phyloP scores from a whole-genome alignment of 2,797 vertebrate species.

The Falco novaeseelandiae region DNA sequence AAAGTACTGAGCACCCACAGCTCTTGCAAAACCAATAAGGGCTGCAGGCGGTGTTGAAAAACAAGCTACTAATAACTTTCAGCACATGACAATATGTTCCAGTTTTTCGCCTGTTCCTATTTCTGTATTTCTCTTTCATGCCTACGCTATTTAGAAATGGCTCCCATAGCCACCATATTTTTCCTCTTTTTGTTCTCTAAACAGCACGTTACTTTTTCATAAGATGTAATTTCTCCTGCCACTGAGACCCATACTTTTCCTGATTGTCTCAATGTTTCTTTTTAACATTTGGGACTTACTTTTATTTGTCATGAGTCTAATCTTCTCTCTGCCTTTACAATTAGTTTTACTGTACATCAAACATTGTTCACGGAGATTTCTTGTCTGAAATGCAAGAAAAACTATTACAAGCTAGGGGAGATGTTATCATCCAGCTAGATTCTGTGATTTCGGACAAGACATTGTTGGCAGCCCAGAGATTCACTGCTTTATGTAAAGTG shows the following conservation, averaged over 20 bases:
- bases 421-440: not conserved
- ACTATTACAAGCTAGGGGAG: not conserved
- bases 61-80: not conserved
- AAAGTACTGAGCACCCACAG: not conserved
- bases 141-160: not conserved
- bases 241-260: not conserved
- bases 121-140: conserved; percentile 7
- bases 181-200: not conserved
- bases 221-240: conserved; percentile 4
- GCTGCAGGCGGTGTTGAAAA: not conserved
- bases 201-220: conserved; percentile 1
- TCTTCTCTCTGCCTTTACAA: conserved; percentile 5
- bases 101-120: not conserved
- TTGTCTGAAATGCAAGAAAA: conserved; percentile 3
- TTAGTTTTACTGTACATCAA: conserved; percentile 37
- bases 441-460: not conserved
- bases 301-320: conserved; percentile 17
- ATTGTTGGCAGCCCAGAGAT: not conserved
- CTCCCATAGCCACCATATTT: not conserved
- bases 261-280: conserved; percentile 22
- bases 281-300: not conserved
- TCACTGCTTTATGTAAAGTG: not conserved
- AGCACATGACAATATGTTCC: not conserved
- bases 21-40: conserved; percentile 14
- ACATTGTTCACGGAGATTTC: not conserved